Conservation (phyloP, 2,113 vertebrate genomes). For the Paramisgurnus dabryanus region DNA sequence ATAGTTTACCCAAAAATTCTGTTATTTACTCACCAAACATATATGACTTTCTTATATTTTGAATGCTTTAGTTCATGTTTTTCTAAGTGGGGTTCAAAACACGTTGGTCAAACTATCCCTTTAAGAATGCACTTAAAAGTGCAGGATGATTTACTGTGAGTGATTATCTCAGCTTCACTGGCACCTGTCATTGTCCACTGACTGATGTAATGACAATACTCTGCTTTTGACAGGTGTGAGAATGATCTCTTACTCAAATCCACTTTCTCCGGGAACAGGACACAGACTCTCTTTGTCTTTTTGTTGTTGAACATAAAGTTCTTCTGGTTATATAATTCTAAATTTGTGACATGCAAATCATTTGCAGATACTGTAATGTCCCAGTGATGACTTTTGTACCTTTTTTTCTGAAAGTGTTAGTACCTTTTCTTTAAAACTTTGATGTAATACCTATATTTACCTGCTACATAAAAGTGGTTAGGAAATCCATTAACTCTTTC, state of each 20-base stretch:
- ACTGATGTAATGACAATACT: slow-evolving; percentile 34
- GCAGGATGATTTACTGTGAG: background rate
- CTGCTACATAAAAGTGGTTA: too few species aligned
- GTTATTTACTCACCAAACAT: background rate
- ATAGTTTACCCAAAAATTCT: too few species aligned
- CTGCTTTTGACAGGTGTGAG: slow-evolving; percentile 41
- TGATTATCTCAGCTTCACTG: slow-evolving; percentile 17
- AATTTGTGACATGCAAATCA: background rate
- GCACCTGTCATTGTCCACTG: slow-evolving; percentile 50
- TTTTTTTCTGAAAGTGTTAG: too few species aligned
- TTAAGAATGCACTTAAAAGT: slow-evolving; percentile 3
- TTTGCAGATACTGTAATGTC: too few species aligned
- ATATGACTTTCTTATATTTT: background rate
- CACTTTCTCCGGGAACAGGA: slow-evolving; percentile 2
- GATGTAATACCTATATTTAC: too few species aligned
- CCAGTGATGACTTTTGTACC: too few species aligned
- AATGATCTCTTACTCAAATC: slow-evolving; percentile 8
- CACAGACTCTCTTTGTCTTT: background rate
- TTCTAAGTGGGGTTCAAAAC: too few species aligned
- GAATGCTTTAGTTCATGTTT: too few species aligned
- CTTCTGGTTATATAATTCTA: background rate
- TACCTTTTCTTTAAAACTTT: too few species aligned
- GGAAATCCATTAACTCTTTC: too few species aligned
- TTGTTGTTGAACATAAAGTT: background rate
- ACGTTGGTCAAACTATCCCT: background rate